Evolutionary conservation across 1,140 invertebrate genomes (phyloP), one percentile per base, ranked within the genome.

Genomic region (Anastatus disparis): DNA sequence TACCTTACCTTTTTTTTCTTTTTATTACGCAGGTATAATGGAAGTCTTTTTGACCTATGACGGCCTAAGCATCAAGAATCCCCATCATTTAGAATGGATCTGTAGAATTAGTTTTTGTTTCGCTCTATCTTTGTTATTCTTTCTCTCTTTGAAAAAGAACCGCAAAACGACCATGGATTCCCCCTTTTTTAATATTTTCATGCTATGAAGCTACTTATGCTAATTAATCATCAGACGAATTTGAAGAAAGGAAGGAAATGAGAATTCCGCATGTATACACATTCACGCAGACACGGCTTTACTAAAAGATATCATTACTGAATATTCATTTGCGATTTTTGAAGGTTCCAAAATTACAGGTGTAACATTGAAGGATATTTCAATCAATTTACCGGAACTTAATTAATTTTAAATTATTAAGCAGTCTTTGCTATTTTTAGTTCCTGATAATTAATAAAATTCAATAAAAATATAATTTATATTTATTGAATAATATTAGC

Each of bases 151-250:
- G n/a, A n/a, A n/a, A n/a, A n/a, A 42, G 8, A 46, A 42, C 56
- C 56, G 10, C 56, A 44, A 40, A 20, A 42, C 27, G 56, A 44
- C 56, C 56, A n/a, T 59, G 56, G 38, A 26, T 44, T 59, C n/a
- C n/a, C n/a, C n/a, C n/a, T n/a, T n/a, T n/a, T 44, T 42, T 59
- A 59, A 40, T 44, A 26, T 26, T 17, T 27, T 22, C 3, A 22
- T 20, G 9, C 44, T 59, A 59, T 26, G 27, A 59, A 59, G 22
- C 38, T 17, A 15, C 24, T 44, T 40, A 59, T 59, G 38, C 56
- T 59, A 59, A 59, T 59, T 44, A 13, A 59, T 59, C 2, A 9
- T 22, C 24, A 10, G 13, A 27, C 27, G 12, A 26, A n/a, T 10
- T 15, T 13, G 20, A 24, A 24, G 7, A 40, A 13, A 26, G 20